Conservation (phyloP, 2,113 vertebrate species). For the Narcine bancroftii region DNA sequence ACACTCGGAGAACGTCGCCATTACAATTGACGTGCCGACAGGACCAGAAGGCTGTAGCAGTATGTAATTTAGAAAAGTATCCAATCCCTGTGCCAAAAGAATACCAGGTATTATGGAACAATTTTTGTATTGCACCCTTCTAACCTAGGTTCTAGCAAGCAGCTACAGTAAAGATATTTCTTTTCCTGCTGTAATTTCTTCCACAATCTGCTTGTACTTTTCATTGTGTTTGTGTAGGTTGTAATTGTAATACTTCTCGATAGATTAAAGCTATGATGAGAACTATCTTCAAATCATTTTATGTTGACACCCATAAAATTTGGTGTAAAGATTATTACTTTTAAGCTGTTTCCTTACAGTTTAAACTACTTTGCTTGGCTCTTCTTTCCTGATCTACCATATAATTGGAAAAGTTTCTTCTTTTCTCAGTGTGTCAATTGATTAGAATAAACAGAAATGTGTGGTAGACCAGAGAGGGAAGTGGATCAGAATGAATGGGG, state of each 20-base stretch:
- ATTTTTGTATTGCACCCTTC: not conserved
- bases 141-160: not conserved
- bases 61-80: constrained; percentile 91
- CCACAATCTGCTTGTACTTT: not conserved
- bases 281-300: not conserved
- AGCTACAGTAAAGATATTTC: not conserved
- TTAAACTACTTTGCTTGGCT: not conserved
- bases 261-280: not conserved
- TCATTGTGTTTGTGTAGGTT: not conserved
- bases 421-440: not conserved
- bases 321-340: not conserved
- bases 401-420: not conserved
- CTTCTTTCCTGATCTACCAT: not conserved
- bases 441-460: not conserved
- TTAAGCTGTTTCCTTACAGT: not conserved
- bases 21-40: constrained; percentile 89
- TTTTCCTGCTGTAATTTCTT: not conserved
- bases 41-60: constrained; percentile 90
- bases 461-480: too few relatives aligned
- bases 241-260: not conserved
- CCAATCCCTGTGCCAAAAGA: constrained; percentile 71
- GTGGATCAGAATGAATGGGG: too few relatives aligned
- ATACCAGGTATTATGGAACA: constrained; percentile 73
- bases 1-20: constrained; percentile 78
- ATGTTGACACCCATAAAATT: not conserved